Percentiles rank a stretch among this genome's conserved stretches.
These are phyloP conservation scores for Lipotes vexillifer DNA, from an alignment of 2,113 vertebrate genomes.

Conservation along the genomic window DNA sequence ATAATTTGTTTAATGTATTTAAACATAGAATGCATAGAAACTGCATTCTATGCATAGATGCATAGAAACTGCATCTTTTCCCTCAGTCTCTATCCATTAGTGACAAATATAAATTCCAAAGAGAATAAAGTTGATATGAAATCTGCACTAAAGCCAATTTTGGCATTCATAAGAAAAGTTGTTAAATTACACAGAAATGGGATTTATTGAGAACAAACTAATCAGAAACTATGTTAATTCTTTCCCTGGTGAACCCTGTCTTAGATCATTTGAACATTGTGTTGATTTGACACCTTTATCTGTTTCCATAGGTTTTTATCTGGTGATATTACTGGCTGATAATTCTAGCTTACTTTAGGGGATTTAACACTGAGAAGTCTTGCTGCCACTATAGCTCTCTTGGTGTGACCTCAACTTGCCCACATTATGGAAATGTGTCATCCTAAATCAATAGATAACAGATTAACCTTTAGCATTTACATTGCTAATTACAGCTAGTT, in stretches of 20 bases:
- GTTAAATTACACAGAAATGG: slow-evolving; percentile 66
- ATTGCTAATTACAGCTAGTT: slow-evolving; percentile 34
- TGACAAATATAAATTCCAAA: slow-evolving; percentile 73
- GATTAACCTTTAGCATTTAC: slow-evolving; percentile 66
- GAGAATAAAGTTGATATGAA: slow-evolving; percentile 51
- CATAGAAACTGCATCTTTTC: neutral
- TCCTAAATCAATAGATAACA: slow-evolving; percentile 61
- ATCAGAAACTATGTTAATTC: slow-evolving; percentile 66
- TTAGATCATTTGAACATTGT: slow-evolving; percentile 37
- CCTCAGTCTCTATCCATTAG: slow-evolving; percentile 56
- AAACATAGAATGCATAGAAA: neutral
- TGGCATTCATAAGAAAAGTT: slow-evolving; percentile 54
- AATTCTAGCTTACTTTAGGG: slow-evolving; percentile 62
- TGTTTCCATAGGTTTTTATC: slow-evolving; percentile 66
- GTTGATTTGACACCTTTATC: slow-evolving; percentile 67
- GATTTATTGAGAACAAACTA: slow-evolving; percentile 4
- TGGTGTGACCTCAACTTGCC: neutral
- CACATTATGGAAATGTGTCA: neutral
- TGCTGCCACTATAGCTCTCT: slow-evolving; percentile 16
- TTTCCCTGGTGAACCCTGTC: slow-evolving; percentile 40
- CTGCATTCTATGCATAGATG: neutral
- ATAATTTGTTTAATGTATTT: neutral
- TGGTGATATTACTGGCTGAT: slow-evolving; percentile 65
- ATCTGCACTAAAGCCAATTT: slow-evolving; percentile 62
- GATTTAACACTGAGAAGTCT: slow-evolving; percentile 69